Evolutionary conservation across 2,888 invertebrate species (phyloP).

Genomic region (Archaeoteleia sp.): DNA sequence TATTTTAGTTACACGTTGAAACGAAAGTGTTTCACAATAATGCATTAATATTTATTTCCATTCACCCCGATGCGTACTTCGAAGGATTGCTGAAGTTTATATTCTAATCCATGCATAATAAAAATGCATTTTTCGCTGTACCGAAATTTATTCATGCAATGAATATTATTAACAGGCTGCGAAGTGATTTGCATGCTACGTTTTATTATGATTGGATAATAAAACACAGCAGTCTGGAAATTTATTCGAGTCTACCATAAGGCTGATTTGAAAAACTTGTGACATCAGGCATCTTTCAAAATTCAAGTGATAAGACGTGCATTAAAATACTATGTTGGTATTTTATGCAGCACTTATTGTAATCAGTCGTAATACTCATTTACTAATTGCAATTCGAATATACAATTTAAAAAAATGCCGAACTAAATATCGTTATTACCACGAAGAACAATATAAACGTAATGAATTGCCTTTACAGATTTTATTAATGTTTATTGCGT

Average conservation of each 20-base stretch:
- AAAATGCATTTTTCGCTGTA: not conserved
- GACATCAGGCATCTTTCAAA: not conserved
- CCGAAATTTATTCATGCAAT: conserved; percentile 2
- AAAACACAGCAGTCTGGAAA: conserved; percentile 10
- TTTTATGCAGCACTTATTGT: too few relatives aligned
- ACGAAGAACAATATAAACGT: too few relatives aligned
- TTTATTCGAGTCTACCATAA: conserved; percentile 1
- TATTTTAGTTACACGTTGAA: not conserved
- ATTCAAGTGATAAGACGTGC: too few relatives aligned
- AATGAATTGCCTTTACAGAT: too few relatives aligned
- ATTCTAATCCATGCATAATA: conserved; percentile 17
- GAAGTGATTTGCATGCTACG: not conserved
- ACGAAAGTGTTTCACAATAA: not conserved
- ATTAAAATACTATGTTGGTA: too few relatives aligned
- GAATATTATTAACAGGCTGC: conserved; percentile 1
- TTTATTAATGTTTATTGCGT: too few relatives aligned
- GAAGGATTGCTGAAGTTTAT: not conserved
- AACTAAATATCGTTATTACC: too few relatives aligned
- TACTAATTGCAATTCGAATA: too few relatives aligned
- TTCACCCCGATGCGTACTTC: too few relatives aligned
- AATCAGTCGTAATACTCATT: too few relatives aligned
- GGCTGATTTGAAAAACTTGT: not conserved
- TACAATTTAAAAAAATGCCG: too few relatives aligned
- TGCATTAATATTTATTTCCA: conserved; percentile 2
- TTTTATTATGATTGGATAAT: conserved; percentile 18